Evolutionary conservation across 2,797 vertebrate genomes (phyloP).

Genomic region (Paguma larvata): DNA sequence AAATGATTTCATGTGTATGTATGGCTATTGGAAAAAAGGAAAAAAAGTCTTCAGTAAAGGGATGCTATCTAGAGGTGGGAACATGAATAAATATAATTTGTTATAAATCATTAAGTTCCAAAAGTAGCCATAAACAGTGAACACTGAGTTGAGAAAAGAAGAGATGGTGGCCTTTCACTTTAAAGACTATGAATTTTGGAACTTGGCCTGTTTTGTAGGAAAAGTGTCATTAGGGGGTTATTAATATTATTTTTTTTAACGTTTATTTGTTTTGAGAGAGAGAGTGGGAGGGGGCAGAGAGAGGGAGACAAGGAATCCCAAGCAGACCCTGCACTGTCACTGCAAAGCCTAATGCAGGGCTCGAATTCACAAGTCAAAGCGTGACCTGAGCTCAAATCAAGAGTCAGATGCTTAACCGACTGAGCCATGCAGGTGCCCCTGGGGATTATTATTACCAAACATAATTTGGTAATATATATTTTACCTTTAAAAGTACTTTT

Average conservation of each 20-base stretch:
- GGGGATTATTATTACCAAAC: too few species aligned
- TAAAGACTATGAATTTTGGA: slow-evolving; percentile 15
- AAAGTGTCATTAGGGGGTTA: background rate
- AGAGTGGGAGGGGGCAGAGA: too few species aligned
- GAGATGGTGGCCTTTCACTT: background rate
- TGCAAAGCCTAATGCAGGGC: background rate
- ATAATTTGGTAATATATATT: background rate
- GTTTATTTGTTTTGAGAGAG: too few species aligned
- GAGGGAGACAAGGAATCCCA: too few species aligned
- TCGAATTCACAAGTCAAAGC: background rate
- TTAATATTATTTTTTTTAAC: slow-evolving; percentile 14
- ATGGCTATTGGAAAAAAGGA: background rate
- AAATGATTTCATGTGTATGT: slow-evolving; percentile 5
- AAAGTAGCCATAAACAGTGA: background rate
- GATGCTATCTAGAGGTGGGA: background rate
- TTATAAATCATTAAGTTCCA: background rate
- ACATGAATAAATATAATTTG: background rate
- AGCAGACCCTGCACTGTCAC: background rate
- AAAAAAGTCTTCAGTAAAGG: background rate
- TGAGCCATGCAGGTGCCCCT: background rate
- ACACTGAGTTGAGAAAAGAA: background rate
- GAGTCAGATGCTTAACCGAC: background rate
- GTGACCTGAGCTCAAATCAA: background rate
- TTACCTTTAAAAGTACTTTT: background rate
- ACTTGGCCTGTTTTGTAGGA: background rate